phyloP scores from a whole-genome alignment of 2,888 invertebrate species.

The Chironomus riparius region DNA sequence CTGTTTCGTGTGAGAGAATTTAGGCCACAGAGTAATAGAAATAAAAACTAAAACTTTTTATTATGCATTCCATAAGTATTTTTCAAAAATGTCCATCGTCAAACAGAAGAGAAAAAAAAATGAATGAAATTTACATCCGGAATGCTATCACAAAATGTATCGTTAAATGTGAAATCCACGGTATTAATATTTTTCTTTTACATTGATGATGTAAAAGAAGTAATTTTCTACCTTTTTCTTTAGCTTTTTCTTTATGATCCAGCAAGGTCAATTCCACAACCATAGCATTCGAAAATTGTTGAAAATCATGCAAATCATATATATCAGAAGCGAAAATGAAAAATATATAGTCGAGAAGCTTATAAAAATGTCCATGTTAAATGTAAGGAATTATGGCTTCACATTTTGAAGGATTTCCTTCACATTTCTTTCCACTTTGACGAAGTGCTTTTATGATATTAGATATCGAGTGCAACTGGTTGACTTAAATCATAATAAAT shows the following conservation, averaged over 20 bases:
- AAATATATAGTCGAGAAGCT: slow-evolving; percentile 2
- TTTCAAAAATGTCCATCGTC: neutral
- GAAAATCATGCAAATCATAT: slow-evolving; percentile 26
- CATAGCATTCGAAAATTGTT: neutral
- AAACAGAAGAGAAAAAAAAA: no score
- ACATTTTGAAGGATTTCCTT: slow-evolving; percentile 2
- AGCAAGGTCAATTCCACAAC: slow-evolving; percentile 11
- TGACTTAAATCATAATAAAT: no score
- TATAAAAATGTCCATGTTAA: slow-evolving; percentile 17
- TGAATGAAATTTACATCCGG: neutral
- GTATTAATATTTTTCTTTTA: no score
- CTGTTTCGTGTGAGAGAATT: neutral
- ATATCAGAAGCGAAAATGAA: neutral
- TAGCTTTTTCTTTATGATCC: neutral
- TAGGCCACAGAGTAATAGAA: neutral
- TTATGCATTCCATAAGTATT: neutral
- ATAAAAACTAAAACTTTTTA: neutral
- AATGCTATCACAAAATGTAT: slow-evolving; percentile 5
- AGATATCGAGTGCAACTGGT: neutral
- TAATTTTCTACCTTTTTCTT: neutral
- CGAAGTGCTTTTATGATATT: neutral
- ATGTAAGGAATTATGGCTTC: neutral
- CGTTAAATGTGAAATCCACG: neutral
- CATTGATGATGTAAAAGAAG: neutral
- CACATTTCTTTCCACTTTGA: neutral